A percentile compares a stretch with the other conserved stretches of the same genome.
Conservation (phyloP, 2,113 vertebrate genomes). For the Equus przewalskii region DNA sequence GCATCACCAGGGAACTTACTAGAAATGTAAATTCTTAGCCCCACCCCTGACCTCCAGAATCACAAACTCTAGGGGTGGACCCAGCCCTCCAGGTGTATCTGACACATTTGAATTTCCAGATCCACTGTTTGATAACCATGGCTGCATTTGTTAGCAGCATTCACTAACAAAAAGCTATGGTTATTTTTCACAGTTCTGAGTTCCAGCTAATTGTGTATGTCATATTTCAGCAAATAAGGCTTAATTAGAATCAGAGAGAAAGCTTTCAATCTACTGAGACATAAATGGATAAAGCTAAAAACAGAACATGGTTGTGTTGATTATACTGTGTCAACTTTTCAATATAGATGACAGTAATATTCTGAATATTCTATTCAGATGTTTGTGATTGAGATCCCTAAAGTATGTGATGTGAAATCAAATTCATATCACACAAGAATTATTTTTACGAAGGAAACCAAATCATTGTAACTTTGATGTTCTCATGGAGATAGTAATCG, state of each 20-base stretch:
- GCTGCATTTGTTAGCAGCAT: neutral
- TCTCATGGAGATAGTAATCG: neutral
- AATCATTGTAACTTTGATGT: conserved; percentile 13
- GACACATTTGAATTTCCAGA: neutral
- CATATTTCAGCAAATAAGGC: conserved; percentile 68
- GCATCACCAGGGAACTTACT: neutral
- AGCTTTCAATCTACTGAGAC: conserved; percentile 54
- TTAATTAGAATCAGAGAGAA: conserved; percentile 64
- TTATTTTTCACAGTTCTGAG: conserved; percentile 54
- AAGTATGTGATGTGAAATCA: conserved; percentile 22
- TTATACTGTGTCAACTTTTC: conserved; percentile 65
- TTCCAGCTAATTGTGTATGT: conserved; percentile 54
- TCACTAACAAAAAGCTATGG: neutral
- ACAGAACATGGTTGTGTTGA: conserved; percentile 49
- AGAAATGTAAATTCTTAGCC: neutral
- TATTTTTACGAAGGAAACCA: conserved; percentile 57
- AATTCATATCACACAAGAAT: conserved; percentile 9
- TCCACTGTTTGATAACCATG: neutral
- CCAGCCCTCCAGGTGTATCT: neutral
- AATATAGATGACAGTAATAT: conserved; percentile 60
- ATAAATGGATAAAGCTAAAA: conserved; percentile 69
- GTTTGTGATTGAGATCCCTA: conserved; percentile 27
- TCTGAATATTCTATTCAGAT: conserved; percentile 58
- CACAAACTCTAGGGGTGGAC: neutral
- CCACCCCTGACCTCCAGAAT: neutral